Base-by-base conservation (phyloP, 2,888 invertebrate genomes). In the Chymomyza amoena region DNA sequence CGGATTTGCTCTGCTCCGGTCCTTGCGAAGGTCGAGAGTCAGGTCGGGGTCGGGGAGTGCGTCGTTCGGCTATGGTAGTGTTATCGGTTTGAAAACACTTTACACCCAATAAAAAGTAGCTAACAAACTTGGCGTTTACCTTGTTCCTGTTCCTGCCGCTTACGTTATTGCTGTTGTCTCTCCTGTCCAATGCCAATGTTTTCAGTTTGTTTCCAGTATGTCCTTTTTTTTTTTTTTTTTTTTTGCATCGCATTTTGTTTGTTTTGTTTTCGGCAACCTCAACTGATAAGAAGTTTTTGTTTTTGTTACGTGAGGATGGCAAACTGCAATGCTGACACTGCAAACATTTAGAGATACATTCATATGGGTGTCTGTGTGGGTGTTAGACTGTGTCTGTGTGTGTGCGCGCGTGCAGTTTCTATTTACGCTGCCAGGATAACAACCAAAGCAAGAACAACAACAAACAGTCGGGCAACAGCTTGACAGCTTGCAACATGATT, bases 21-120 rank as follows among this genome's bases (percentile, higher is more conserved):
- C 62, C 66, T 57, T 82, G 72, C 54, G 10, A 9, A n/a, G 54
- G 18, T 16, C 16, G 54, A 54, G n/a, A 15, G 51, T 15, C 51
- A 51, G 51, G n/a, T 15, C n/a, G n/a, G 51, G 51, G 51, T n/a
- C n/a, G n/a, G n/a, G n/a, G n/a, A n/a, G n/a, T n/a, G 56, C 57
- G 6, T 60, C 18, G 32, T 18, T 61, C 18, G 39, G 50, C 20
- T 62, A 28, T 16, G 28, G 61, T 51, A 57, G 68, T 76, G 78
- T 81, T 82, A 82, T 84, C 84, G 80, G 71, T 72, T 77, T 66
- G 72, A 78, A 84, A 81, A 80, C 80, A 81, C 80, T 83, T 84
- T 82, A 78, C 82, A 82, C 79, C 77, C 80, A 82, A 84, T 84
- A 82, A 80, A 82, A 64, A 56, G 66, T 64, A 68, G 61, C 68